Base-by-base conservation (phyloP, 1,140 invertebrate species). In the Megathymus violae region DNA sequence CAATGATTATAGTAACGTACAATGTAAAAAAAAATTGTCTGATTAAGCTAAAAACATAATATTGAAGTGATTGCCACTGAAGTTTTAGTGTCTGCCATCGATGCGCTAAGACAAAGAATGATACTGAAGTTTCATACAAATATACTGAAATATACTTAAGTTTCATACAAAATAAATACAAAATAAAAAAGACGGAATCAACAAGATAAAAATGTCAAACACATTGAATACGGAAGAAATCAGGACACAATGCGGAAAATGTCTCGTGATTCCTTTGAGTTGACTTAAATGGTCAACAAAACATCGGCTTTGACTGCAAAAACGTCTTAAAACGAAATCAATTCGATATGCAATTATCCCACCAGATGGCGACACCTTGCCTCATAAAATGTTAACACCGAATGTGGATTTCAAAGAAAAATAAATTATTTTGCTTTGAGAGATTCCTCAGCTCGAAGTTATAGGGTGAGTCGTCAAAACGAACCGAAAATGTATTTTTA, bases 401-500 rank as follows among this genome's bases (percentile, higher is more conserved):
- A 54, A 60, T 15, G 22, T 31, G 40, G 36, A 43, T 51, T 56
- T 66, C 64, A 66, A 66, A 66, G 63, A 51, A 60, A 65, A 46
- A 60, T 36, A 59, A 60, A 61, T 31, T 40, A 38, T 47, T 41
- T 25, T 11, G 15, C 43, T 52, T 16, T 22, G 31, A 51, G 13
- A 31, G 56, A 19, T 59, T 54, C 17, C 11, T 41, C 40, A 27
- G 59, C 36, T 38, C 15, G 34, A 34, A 34, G 58, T 64, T 58
- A 52, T 50, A 54, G 62, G 48, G 56, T 64, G 46, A 58, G 54
- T 56, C 58, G 62, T 71, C 52, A 64, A 66, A 71, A 69, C 40
- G 59, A 17, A 63, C 67, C 73, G 58, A 68, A 74, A 76, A 74
- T 69, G 67, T 62, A 73, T 71, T 74, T 78, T 80, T 74, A 80